A percentile compares a stretch with the other conserved stretches of the same genome.
Evolutionary conservation across 2,113 vertebrate genomes (phyloP).

Genomic region (Bagarius yarrelli): DNA sequence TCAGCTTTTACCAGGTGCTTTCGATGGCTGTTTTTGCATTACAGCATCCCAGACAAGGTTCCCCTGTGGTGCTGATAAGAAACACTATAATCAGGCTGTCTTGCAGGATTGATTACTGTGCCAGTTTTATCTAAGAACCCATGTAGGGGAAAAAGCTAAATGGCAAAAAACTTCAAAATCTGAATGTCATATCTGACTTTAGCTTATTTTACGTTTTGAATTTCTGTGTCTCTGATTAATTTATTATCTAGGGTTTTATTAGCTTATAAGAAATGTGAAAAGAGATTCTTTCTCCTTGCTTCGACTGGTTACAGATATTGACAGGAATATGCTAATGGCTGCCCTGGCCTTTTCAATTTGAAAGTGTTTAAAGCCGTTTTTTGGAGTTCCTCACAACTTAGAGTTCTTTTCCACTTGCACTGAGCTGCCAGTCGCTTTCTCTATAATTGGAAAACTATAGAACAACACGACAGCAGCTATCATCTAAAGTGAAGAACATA

Average conservation of each 20-base stretch:
- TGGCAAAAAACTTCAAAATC: slow-evolving; percentile 48
- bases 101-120: slow-evolving; percentile 52
- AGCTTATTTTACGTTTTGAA: slow-evolving; percentile 8
- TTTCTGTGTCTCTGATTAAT: background rate
- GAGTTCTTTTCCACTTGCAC: background rate
- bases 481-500: slow-evolving; percentile 12
- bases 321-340: background rate
- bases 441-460: slow-evolving; percentile 22
- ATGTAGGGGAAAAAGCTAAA: slow-evolving; percentile 10
- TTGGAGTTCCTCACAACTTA: background rate
- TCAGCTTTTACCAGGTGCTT: slow-evolving; percentile 13
- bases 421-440: slow-evolving; percentile 17
- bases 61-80: slow-evolving; percentile 49
- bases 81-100: slow-evolving; percentile 31
- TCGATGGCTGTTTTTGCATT: slow-evolving; percentile 31
- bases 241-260: slow-evolving; percentile 5
- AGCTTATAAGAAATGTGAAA: background rate
- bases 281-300: background rate
- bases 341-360: slow-evolving; percentile 11
- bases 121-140: slow-evolving; percentile 33
- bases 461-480: slow-evolving; percentile 1
- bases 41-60: slow-evolving; percentile 15
- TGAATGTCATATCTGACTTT: slow-evolving; percentile 40
- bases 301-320: slow-evolving; percentile 11
- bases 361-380: slow-evolving; percentile 17